These are phyloP conservation scores for Cerastis rubricosa DNA, from an alignment of 2,888 invertebrate species.

Conservation along the genomic window DNA sequence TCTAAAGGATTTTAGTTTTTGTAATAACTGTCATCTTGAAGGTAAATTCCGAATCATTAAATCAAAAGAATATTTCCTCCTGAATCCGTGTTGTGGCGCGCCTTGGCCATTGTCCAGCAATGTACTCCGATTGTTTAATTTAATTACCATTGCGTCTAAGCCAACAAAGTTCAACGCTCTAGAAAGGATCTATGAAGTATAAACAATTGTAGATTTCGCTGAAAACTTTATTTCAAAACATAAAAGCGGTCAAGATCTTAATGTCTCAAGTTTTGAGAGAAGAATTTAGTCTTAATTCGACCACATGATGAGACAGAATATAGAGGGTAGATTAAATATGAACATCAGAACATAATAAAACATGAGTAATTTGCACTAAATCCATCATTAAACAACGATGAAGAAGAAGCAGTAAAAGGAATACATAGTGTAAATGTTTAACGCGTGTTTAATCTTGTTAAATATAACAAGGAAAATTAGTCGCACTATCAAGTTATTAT, in stretches of 20 bases:
- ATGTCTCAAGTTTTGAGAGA: background rate
- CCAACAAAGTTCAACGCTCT: slow-evolving; percentile 59
- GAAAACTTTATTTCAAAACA: slow-evolving; percentile 4
- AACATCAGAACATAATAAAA: too few relatives aligned
- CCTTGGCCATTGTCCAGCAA: slow-evolving; percentile 48
- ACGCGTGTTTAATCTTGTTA: slow-evolving; percentile 7
- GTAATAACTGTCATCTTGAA: background rate
- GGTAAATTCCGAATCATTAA: slow-evolving; percentile 18
- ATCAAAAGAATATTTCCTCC: background rate
- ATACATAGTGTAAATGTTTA: background rate
- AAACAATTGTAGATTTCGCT: slow-evolving; percentile 7
- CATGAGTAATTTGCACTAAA: too few relatives aligned
- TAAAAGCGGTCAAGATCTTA: background rate
- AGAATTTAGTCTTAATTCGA: background rate
- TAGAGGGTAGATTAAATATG: too few relatives aligned
- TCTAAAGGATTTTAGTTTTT: background rate
- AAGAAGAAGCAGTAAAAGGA: background rate
- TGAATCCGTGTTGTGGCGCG: slow-evolving; percentile 12
- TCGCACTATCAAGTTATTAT: slow-evolving; percentile 10
- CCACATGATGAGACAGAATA: background rate
- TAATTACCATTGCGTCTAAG: slow-evolving; percentile 44
- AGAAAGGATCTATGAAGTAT: slow-evolving; percentile 21
- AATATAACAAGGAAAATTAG: slow-evolving; percentile 22
- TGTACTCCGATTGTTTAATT: slow-evolving; percentile 51
- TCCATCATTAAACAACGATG: background rate